Evolutionary conservation across 2,888 invertebrate genomes (phyloP), one percentile per base, ranked within the genome.

Genomic region (Zootermopsis nevadensis): DNA sequence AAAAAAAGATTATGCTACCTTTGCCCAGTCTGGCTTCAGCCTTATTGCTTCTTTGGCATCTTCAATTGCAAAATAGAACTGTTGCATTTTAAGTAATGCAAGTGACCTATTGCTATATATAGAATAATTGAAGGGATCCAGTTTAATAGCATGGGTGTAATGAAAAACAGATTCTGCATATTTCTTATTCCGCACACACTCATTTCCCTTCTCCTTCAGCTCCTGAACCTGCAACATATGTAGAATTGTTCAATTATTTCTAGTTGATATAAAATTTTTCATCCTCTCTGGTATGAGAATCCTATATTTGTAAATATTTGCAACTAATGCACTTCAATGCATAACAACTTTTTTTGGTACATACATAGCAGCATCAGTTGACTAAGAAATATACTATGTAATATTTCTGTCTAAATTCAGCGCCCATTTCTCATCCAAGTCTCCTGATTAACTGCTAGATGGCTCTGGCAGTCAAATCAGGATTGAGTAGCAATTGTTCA

Each of bases 81-180:
- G 95, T 87, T 95, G 93, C 86, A 95, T 89, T 89, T 95, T 95
- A 55, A 96, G 90, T 89, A 95, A 96, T 22, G 95, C 95, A 87
- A 93, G 93, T 8, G 96, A 96, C 87, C 96, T 91, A 89, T 97
- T 97, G 88, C 96, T 96, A 89, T 94, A 94, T 76, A 96, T 88
- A 27, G 93, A 91, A 87, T 92, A 93, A 90, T 95, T 95, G 85
- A 91, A 91, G 15, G 94, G 93, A 86, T 95, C 94, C 86, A 93
- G 88, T 89, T 95, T 94, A 86, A 97, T 93, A 2, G 95, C 96
- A 86, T 95, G 93, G 0, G 95, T 94, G 88, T 97, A 97, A 89
- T 95, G 94, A 83, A 96, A 89, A 84, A 95, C 92, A 8, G 96
- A 96, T 89, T 95, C 95, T 86, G 93, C 93, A 88, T 91, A 95